A percentile compares a stretch with the other conserved stretches of the same genome.
phyloP scores from a whole-genome alignment of 2,113 vertebrate genomes.

The Calonectris borealis region DNA sequence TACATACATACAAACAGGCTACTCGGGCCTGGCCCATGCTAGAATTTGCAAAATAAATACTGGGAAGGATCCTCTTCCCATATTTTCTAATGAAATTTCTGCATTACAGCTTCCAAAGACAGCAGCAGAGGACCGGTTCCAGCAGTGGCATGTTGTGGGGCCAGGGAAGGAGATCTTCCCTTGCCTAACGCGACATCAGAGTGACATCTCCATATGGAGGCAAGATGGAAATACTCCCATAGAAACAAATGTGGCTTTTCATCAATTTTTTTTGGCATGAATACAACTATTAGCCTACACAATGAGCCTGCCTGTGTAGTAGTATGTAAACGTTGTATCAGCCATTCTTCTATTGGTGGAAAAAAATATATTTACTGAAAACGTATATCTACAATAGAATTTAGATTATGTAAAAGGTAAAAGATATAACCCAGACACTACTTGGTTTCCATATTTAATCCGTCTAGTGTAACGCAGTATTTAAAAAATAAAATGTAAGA shows the following conservation, averaged over 20 bases:
- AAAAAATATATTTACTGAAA: not conserved
- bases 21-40: not conserved
- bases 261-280: not conserved
- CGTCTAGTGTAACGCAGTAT: not conserved
- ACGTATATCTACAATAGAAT: not conserved
- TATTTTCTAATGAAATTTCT: not conserved
- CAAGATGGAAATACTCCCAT: not conserved
- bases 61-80: fast-evolving
- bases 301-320: not conserved
- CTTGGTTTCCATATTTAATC: not conserved
- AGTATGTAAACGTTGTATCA: not conserved
- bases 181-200: not conserved
- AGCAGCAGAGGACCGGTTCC: fast-evolving
- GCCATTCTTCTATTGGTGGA: not conserved
- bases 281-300: not conserved
- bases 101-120: not conserved
- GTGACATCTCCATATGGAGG: not conserved
- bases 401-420: not conserved
- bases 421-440: not conserved
- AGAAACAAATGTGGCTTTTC: not conserved
- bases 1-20: fast-evolving
- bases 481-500: not conserved
- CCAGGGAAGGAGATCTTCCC: not conserved
- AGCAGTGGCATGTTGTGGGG: not conserved
- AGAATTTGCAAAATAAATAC: not conserved